Conservation (phyloP, 2,113 vertebrate genomes). For the Ictalurus punctatus region DNA sequence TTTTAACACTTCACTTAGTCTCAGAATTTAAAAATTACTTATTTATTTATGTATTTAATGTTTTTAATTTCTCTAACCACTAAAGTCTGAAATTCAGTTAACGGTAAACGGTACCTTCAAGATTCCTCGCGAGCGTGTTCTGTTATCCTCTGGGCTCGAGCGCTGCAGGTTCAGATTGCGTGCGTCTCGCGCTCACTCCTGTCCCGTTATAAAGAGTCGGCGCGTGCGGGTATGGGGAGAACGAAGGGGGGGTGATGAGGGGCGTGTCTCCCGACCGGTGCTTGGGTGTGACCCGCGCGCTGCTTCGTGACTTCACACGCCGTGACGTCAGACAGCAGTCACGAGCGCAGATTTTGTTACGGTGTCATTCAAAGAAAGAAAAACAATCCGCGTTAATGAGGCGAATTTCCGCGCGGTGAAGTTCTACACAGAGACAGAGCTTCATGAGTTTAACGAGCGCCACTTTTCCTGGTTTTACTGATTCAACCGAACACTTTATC, state of each 20-base stretch:
- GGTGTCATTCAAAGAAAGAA: constrained; percentile 67
- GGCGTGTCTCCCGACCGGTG: constrained; percentile 43
- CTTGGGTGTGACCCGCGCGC: constrained; percentile 11
- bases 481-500: too few species aligned
- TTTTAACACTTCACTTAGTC: not conserved
- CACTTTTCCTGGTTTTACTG: too few species aligned
- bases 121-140: not conserved
- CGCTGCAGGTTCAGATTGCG: constrained; percentile 30
- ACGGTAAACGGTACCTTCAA: constrained; percentile 16
- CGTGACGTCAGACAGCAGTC: constrained; percentile 65
- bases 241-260: constrained; percentile 49
- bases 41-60: not conserved
- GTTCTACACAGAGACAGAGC: not conserved
- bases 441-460: not conserved
- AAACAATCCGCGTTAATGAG: constrained; percentile 16
- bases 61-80: not conserved
- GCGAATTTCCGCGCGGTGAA: not conserved
- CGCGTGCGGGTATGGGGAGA: constrained; percentile 52
- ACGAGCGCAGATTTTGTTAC: constrained; percentile 54
- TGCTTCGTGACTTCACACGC: constrained; percentile 73
- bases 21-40: not conserved
- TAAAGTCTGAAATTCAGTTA: not conserved
- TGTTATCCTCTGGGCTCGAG: constrained; percentile 17
- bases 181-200: constrained; percentile 47
- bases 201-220: constrained; percentile 67